Conservation (phyloP, 2,888 invertebrate genomes). For the Molorchus minor region DNA sequence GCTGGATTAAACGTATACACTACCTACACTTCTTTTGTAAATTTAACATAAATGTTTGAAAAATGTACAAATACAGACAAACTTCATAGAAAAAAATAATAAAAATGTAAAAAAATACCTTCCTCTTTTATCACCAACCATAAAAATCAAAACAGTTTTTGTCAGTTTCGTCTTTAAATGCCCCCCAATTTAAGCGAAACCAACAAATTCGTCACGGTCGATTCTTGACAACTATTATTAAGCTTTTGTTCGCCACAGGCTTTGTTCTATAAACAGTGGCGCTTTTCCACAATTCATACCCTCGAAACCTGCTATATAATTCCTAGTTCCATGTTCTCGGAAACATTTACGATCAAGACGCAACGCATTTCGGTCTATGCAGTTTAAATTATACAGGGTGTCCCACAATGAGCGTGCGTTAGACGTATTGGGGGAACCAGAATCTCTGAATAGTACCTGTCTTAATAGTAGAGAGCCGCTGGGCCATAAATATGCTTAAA, state of each 20-base stretch:
- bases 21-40: too few relatives aligned
- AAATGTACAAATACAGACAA: too few relatives aligned
- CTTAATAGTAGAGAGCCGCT: too few relatives aligned
- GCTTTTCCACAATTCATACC: background rate
- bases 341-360: background rate
- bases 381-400: background rate
- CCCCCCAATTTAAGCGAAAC: background rate
- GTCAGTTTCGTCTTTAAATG: background rate
- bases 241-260: background rate
- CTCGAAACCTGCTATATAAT: background rate
- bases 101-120: too few relatives aligned
- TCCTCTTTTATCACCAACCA: background rate
- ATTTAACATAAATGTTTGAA: too few relatives aligned
- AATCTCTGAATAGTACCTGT: too few relatives aligned
- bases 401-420: too few relatives aligned
- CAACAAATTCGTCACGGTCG: background rate
- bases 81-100: too few relatives aligned
- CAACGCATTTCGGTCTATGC: background rate
- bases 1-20: too few relatives aligned
- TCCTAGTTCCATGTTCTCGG: background rate
- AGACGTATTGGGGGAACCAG: too few relatives aligned
- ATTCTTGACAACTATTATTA: background rate
- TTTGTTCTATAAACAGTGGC: background rate
- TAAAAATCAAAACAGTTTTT: background rate
- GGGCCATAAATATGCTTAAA: too few relatives aligned